Evolutionary conservation across 2,113 vertebrate genomes (phyloP).

Genomic region (Girardinichthys multiradiatus): DNA sequence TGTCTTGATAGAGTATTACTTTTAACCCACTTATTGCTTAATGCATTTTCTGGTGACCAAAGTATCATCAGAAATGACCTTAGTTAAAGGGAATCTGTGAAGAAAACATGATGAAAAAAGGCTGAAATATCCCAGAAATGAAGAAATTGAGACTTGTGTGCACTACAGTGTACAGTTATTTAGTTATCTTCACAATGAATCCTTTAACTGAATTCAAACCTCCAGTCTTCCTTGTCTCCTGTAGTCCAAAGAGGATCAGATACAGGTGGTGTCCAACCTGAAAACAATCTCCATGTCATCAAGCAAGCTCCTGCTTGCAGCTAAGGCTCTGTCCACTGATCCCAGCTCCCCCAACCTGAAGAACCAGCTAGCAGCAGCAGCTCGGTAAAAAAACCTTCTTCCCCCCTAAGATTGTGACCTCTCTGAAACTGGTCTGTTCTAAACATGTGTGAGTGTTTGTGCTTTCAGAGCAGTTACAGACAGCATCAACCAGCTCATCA

Average conservation of each 20-base stretch:
- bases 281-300: conserved; percentile 99
- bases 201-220: not conserved
- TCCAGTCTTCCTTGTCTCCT: conserved; percentile 5
- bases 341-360: conserved; percentile 93
- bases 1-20: too few relatives aligned
- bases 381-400: conserved; percentile 79
- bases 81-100: too few relatives aligned
- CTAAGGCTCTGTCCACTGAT: conserved; percentile 94
- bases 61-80: too few relatives aligned
- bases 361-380: conserved; percentile 94
- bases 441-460: conserved; percentile 14
- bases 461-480: conserved; percentile 89
- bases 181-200: too few relatives aligned
- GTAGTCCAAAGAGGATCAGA: conserved; percentile 92
- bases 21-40: too few relatives aligned
- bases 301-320: conserved; percentile 93
- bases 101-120: too few relatives aligned
- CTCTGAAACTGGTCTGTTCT: not conserved
- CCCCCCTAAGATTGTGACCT: not conserved
- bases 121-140: too few relatives aligned
- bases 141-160: too few relatives aligned
- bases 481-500: conserved; percentile 99
- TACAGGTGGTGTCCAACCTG: conserved; percentile 94
- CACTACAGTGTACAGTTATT: too few relatives aligned
- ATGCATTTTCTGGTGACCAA: too few relatives aligned